phyloP scores from a whole-genome alignment of 1,140 invertebrate species.

The Macrostomum lignano region DNA sequence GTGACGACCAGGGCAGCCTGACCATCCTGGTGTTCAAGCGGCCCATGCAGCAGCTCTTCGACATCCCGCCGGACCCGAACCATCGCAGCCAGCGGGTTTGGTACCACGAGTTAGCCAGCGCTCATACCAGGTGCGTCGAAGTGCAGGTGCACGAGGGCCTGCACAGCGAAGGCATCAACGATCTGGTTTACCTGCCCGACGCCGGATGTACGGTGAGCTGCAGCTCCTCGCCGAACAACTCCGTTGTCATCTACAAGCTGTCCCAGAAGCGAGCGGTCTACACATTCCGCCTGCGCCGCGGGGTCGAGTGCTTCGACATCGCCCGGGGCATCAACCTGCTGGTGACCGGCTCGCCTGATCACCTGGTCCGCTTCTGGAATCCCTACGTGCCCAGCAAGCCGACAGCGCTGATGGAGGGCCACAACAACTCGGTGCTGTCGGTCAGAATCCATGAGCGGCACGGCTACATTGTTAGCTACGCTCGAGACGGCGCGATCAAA shows the following conservation, averaged over 20 bases:
- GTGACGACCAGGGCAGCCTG: no score
- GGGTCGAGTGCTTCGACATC: constrained; percentile 22
- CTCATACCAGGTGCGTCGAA: constrained; percentile 4
- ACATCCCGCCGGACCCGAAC: no score
- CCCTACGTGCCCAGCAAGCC: constrained; percentile 38
- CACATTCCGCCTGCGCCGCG: no score
- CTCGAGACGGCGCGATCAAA: constrained; percentile 23
- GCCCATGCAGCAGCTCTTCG: no score
- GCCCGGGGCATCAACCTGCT: constrained; percentile 20
- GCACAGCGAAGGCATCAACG: neutral
- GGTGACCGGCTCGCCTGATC: constrained; percentile 39
- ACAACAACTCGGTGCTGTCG: constrained; percentile 37
- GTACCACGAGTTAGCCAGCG: constrained; percentile 1
- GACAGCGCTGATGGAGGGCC: constrained; percentile 35
- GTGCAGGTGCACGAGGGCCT: neutral
- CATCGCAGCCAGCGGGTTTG: no score
- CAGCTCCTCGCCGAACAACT: neutral
- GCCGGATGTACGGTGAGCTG: constrained; percentile 2
- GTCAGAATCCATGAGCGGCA: constrained; percentile 33
- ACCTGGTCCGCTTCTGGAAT: constrained; percentile 42
- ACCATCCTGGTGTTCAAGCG: no score
- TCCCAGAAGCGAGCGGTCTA: neutral
- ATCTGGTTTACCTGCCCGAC: neutral
- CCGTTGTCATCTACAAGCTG: neutral
- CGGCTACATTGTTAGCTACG: constrained; percentile 20